Evolutionary conservation across 92 coral and sea anemone genomes (phyloP).

Genomic region (Heliopora coerulea): DNA sequence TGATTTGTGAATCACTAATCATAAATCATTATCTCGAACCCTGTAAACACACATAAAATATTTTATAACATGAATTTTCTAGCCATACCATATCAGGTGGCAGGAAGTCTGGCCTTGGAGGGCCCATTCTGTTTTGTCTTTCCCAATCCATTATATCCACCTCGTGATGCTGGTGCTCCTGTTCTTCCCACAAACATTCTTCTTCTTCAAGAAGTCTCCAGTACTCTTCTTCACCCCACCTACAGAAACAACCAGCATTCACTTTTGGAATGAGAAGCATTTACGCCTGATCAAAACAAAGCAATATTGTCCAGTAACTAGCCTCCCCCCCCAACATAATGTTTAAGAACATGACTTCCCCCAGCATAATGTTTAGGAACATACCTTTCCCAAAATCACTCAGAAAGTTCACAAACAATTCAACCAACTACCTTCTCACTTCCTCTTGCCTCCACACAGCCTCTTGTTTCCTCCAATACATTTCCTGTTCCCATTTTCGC

Average conservation of each 20-base stretch:
- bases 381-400: no score
- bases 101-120: slow-evolving; percentile 69
- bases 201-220: slow-evolving; percentile 80
- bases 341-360: no score
- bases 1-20: no score
- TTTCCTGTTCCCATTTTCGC: slow-evolving; percentile 95
- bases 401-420: no score
- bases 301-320: no score
- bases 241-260: slow-evolving; percentile 14
- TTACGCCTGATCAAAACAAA: no score
- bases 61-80: no score
- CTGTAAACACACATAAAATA: no score
- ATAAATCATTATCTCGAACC: no score
- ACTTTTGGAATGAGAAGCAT: no score
- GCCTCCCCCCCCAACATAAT: no score
- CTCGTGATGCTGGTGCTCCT: slow-evolving; percentile 72
- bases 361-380: no score
- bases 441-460: slow-evolving; percentile 71
- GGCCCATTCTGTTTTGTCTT: slow-evolving; percentile 67
- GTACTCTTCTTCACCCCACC: slow-evolving; percentile 94
- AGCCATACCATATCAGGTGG: slow-evolving; percentile 72
- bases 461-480: slow-evolving; percentile 72
- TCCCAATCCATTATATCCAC: slow-evolving; percentile 73
- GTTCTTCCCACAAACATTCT: slow-evolving; percentile 92
- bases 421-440: slow-evolving; percentile 30